Evolutionary conservation across 2,113 vertebrate species (phyloP).

Genomic region (Tor tambroides): DNA sequence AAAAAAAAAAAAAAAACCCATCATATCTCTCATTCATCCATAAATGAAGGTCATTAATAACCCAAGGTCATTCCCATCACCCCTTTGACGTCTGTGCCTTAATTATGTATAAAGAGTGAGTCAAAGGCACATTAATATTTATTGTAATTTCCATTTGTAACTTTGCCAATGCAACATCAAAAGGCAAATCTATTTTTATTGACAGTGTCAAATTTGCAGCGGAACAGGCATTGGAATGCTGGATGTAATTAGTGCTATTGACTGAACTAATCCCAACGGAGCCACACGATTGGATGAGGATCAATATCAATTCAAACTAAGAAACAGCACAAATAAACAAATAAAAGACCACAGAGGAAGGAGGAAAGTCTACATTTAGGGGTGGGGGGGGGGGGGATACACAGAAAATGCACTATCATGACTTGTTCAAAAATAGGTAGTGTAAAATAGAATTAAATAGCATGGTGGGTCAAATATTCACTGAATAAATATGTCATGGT

Average conservation of each 20-base stretch:
- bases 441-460: background rate
- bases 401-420: background rate
- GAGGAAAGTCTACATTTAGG: background rate
- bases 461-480: background rate
- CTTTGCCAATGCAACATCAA: background rate
- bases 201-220: constrained; percentile 48
- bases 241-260: constrained; percentile 58
- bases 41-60: constrained; percentile 35
- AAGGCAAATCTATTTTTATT: constrained; percentile 53
- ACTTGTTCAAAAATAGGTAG: no score
- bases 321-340: constrained; percentile 55
- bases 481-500: background rate
- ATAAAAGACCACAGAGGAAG: background rate
- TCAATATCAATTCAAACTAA: constrained; percentile 51
- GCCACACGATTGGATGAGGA: constrained; percentile 35
- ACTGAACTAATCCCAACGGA: constrained; percentile 53
- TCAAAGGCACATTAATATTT: constrained; percentile 33
- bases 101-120: constrained; percentile 16
- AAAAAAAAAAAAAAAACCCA: background rate
- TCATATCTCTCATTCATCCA: background rate
- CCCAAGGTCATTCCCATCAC: background rate
- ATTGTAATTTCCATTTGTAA: constrained; percentile 33
- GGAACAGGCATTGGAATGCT: constrained; percentile 36
- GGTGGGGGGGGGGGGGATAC: background rate
- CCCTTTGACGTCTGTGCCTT: background rate